Percentiles rank a stretch among this genome's conserved stretches.
phyloP scores from a whole-genome alignment of 2,797 vertebrate species.

The Salarias fasciatus region DNA sequence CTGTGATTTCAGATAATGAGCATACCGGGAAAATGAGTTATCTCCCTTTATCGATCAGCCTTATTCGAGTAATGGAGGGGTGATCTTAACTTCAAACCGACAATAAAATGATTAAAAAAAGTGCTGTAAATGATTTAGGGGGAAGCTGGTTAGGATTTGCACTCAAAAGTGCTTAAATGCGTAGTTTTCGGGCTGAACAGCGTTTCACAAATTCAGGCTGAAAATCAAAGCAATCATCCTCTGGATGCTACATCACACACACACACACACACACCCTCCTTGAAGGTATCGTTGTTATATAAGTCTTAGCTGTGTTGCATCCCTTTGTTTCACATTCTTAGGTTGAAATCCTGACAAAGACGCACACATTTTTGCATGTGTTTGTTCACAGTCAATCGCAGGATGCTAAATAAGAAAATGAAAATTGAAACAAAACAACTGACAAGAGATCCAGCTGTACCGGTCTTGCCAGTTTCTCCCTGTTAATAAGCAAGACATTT shows the following conservation, averaged over 20 bases:
- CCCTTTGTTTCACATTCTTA: conserved; percentile 33
- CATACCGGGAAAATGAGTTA: conserved; percentile 60
- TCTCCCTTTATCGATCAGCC: conserved; percentile 68
- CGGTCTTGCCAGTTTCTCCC: conserved; percentile 18
- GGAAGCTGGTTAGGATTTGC: conserved; percentile 8
- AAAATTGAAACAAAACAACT: conserved; percentile 32
- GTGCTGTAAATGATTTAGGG: conserved; percentile 32
- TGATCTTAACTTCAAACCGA: conserved; percentile 19
- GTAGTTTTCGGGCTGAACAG: conserved; percentile 8
- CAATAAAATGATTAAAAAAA: conserved; percentile 56
- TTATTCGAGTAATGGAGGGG: conserved; percentile 39
- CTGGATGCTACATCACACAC: conserved; percentile 56
- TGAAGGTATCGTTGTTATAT: conserved; percentile 26
- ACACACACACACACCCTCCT: conserved; percentile 40
- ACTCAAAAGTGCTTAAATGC: conserved; percentile 2
- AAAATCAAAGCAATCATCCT: conserved; percentile 58
- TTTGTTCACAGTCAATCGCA: conserved; percentile 38
- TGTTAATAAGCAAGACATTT: conserved; percentile 44
- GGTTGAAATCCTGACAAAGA: conserved; percentile 32
- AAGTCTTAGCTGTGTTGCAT: conserved; percentile 14
- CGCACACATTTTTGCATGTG: conserved; percentile 14
- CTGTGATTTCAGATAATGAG: conserved; percentile 77
- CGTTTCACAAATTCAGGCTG: conserved; percentile 31
- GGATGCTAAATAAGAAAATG: conserved; percentile 39
- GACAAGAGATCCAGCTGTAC: conserved; percentile 15